phyloP scores from a whole-genome alignment of 1,140 invertebrate species.

The Drosophila takahashii region DNA sequence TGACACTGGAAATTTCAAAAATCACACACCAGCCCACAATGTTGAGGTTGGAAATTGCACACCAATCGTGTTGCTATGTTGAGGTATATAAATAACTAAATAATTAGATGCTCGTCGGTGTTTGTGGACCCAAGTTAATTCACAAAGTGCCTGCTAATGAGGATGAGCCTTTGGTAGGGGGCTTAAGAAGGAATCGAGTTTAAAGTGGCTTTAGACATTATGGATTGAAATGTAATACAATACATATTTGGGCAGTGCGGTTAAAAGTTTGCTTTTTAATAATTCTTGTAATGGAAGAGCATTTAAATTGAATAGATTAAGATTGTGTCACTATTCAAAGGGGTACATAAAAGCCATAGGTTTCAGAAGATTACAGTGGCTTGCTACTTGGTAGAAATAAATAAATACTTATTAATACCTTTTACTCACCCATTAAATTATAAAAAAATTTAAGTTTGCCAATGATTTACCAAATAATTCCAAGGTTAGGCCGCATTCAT shows the following conservation, averaged over 20 bases:
- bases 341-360: no score
- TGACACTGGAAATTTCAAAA: conserved; percentile 64
- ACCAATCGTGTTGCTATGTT: conserved; percentile 21
- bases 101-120: conserved; percentile 29
- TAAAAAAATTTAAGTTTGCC: no score
- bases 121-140: conserved; percentile 34
- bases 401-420: no score
- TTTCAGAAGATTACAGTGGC: no score
- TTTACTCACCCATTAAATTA: not conserved
- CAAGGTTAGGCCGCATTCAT: not conserved
- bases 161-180: conserved; percentile 46
- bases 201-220: not conserved
- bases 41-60: conserved; percentile 35
- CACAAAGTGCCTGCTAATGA: conserved; percentile 41
- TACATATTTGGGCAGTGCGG: no score
- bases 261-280: no score
- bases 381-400: no score
- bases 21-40: conserved; percentile 14
- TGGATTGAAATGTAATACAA: no score
- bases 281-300: no score
- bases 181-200: conserved; percentile 14
- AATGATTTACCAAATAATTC: no score
- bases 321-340: no score
- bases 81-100: conserved; percentile 40
- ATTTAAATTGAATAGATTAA: no score